Base-by-base conservation (phyloP, 2,113 vertebrate species). In the Cairina moschata region DNA sequence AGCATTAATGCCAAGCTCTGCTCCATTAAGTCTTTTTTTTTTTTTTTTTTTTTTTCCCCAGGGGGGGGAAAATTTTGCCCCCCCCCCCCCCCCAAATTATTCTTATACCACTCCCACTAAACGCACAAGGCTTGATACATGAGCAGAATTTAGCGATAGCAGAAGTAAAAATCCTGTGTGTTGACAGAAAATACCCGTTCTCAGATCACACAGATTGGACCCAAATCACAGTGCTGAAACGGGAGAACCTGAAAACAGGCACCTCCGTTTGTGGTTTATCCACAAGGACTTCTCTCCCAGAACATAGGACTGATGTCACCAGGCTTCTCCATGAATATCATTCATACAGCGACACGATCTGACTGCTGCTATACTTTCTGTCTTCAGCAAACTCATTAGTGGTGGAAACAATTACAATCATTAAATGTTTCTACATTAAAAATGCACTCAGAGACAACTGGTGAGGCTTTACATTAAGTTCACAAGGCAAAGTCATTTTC, bases 1-100 rank as follows among this genome's bases (percentile, higher is more conserved):
- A 96, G 94, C 55, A 74, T 71, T 92, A 90, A 95, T 81, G 95
- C 95, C 90, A 95, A 95, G 77, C 86, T 94, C 73, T 78, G 58
- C 56, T 90, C 73, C 80, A 82, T 72, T 32, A 91, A 80, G 36
- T 32, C 59, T 73, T 67, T 69, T 87, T 10, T 79, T 79, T 4
- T 10, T 71, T 36, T 22, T 26, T 31, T n/a, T 23, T 23, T 54
- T n/a, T 26, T 23, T 54, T n/a, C n/a, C n/a, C 40, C 22, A 0
- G 0, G 13, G 17, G 31, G 6, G 78, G 17, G 48, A 88, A 90
- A 78, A n/a, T n/a, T n/a, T n/a, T n/a, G n/a, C n/a, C n/a, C n/a
- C 21, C 29, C 10, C 38, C 14, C 8, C 14, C 16, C 14, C 7
- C 14, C 16, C 28, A 31, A 58, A 31, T 90, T 88, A 74, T 46